Evolutionary conservation across 2,113 vertebrate genomes (phyloP), one percentile per base, ranked within the genome.

Genomic region (Loxodonta africana): DNA sequence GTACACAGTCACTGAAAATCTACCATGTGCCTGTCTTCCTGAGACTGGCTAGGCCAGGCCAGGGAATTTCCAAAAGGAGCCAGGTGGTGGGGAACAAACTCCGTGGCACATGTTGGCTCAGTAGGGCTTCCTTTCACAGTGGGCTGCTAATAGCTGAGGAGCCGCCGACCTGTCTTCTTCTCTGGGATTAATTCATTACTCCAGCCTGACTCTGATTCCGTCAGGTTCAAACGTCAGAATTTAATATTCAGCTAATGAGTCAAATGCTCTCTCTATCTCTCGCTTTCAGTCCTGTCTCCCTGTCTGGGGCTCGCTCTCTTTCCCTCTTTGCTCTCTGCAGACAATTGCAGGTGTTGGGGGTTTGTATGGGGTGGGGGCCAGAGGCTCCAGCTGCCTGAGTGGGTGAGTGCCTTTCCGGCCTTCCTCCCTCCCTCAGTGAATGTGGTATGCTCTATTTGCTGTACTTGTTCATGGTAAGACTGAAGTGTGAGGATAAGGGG

Each of bases 101-200:
- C 86, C 1, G 21, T 51, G 80, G 69, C 83, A 69, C 83, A n/a
- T 21, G 33, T 80, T 1, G 0, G 63, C 92, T 95, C 90, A 51
- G 88, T 88, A 67, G 95, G 97, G 15, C 15, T 95, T 85, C 78
- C n/a, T n/a, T 62, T 83, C 96, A 51, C 92, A 65, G 95, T 15
- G 1, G 92, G 95, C 86, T 85, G 95, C 86, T 97, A 95, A 96
- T 95, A 97, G 91, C 86, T 6, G 51, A 95, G 94, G 73, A 82
- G 88, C 96, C 76, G 25, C 94, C 28, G 91, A 93, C 46, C 69
- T 26, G 51, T 82, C 83, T 94, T 83, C 88, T 65, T 92, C 67
- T 14, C 88, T 8, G 41, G 44, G 81, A 88, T 92, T 23, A 90
- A 96, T 48, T 94, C 83, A 41, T 37, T 1, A 0, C 28, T 69